Evolutionary conservation across 2,888 invertebrate species (phyloP).

Genomic region (Pachliopta kotzebuea): DNA sequence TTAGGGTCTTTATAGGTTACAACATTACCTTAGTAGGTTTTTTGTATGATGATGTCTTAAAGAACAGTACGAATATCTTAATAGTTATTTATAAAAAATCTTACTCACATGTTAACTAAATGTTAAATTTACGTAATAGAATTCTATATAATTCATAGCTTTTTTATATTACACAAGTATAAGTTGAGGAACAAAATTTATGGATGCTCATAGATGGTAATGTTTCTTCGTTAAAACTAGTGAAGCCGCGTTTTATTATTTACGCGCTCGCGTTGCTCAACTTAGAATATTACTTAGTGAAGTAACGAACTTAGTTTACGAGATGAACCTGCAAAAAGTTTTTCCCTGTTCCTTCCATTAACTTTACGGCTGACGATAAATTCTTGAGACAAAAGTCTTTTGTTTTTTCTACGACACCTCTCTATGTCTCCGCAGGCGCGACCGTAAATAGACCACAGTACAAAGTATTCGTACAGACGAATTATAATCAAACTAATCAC

Average conservation of each 20-base stretch:
- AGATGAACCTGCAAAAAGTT: slow-evolving; percentile 58
- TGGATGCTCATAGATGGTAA: slow-evolving; percentile 5
- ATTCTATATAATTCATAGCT: too few species aligned
- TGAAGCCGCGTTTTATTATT: slow-evolving; percentile 28
- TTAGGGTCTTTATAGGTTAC: too few species aligned
- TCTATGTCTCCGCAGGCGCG: slow-evolving; percentile 15
- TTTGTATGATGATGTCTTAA: too few species aligned
- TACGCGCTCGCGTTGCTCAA: slow-evolving; percentile 28
- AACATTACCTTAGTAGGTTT: too few species aligned
- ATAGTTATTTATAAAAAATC: too few species aligned
- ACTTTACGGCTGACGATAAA: slow-evolving; percentile 64
- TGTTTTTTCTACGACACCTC: slow-evolving; percentile 41
- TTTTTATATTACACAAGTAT: too few species aligned
- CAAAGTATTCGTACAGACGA: background rate
- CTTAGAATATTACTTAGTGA: slow-evolving; percentile 37
- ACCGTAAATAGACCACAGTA: slow-evolving; percentile 7
- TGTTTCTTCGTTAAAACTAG: slow-evolving; percentile 23
- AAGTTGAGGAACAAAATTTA: slow-evolving; percentile 22
- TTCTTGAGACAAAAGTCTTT: slow-evolving; percentile 50
- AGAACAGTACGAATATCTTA: too few species aligned
- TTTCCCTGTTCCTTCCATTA: slow-evolving; percentile 68
- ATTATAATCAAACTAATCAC: too few species aligned
- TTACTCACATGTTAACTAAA: too few species aligned
- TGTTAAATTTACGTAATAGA: too few species aligned
- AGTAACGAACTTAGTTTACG: slow-evolving; percentile 41